Base-by-base conservation (phyloP, 2,797 vertebrate genomes). In the Huso huso region DNA sequence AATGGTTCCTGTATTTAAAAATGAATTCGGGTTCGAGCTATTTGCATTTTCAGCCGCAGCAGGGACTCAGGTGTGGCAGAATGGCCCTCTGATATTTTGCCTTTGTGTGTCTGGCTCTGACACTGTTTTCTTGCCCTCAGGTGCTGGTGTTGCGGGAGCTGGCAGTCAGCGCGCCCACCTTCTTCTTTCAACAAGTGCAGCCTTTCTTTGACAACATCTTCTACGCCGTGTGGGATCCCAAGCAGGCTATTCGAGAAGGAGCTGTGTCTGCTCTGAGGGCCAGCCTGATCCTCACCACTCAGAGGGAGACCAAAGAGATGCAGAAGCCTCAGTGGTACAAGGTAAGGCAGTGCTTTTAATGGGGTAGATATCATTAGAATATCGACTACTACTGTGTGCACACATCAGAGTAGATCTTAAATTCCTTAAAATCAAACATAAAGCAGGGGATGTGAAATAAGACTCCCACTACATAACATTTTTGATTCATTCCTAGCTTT, bases 281-380 rank as follows among this genome's bases (percentile, higher is more conserved):
- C 71, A 95, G 89, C 76, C 91, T 99, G 70, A 96, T 98, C 73
- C 93, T 99, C 70, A 99, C 97, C 76, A 98, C 97, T 0, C 95
- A 98, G 69, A 88, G 96, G 49, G 97, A 99, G 83, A 97, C 95
- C 0, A 99, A 99, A 77, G 97, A 99, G 81, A 97, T 99, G 93
- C 97, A 99, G 87, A 98, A 98, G 75, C 97, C 97, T 1, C 95
- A 94, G 93, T 99, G 97, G 96, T 99, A 99, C 86, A 90, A 95
- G 88, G 97, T 97, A 84, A 83, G 93, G 65, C 66, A 52, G 9
- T 55, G 52, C 4, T 37, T 37, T 37, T 37, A 37, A 37, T 37
- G 23, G 23, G 23, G 23, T 37, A 37, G 23, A 37, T 37, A 37
- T 37, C 23, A 37, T 37, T 37, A 37, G 23, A 37, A 18, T 18